These are phyloP conservation scores for Tauraco hartlaubi DNA, from an alignment of 2,797 vertebrate genomes.

Conservation along the genomic window DNA sequence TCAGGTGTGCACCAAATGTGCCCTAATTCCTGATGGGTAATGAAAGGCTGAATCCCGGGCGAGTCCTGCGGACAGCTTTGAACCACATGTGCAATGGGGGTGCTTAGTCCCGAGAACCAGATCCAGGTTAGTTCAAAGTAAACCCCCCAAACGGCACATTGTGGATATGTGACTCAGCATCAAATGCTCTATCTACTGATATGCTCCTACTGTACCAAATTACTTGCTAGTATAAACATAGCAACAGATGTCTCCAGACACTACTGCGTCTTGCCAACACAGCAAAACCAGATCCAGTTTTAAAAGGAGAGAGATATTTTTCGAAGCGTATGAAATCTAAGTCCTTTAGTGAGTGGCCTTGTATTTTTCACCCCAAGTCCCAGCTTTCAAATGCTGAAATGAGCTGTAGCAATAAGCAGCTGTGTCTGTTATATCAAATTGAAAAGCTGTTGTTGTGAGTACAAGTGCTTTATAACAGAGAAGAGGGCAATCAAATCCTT, in stretches of 20 bases:
- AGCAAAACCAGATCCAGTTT: neutral
- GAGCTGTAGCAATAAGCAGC: neutral
- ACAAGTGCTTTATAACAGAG: neutral
- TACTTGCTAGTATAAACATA: slow-evolving; percentile 10
- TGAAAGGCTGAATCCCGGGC: neutral
- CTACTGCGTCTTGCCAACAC: neutral
- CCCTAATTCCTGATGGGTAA: neutral
- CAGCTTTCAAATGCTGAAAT: neutral
- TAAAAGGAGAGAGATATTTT: neutral
- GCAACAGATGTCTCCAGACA: slow-evolving; percentile 14
- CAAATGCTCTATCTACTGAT: slow-evolving; percentile 12
- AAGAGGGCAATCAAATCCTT: neutral
- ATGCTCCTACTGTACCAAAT: neutral
- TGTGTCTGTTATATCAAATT: neutral
- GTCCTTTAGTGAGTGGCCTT: neutral
- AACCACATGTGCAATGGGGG: neutral
- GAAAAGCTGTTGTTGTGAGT: neutral
- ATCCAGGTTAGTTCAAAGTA: neutral
- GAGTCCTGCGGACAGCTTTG: neutral
- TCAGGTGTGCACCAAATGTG: slow-evolving; percentile 39
- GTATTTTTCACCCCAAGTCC: neutral
- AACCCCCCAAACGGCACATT: neutral
- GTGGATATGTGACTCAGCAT: slow-evolving; percentile 36
- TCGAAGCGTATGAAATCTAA: neutral
- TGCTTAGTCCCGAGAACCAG: neutral